Evolutionary conservation across 2,888 invertebrate species (phyloP), one percentile per base, ranked within the genome.

Genomic region (Tanypteryx hageni): DNA sequence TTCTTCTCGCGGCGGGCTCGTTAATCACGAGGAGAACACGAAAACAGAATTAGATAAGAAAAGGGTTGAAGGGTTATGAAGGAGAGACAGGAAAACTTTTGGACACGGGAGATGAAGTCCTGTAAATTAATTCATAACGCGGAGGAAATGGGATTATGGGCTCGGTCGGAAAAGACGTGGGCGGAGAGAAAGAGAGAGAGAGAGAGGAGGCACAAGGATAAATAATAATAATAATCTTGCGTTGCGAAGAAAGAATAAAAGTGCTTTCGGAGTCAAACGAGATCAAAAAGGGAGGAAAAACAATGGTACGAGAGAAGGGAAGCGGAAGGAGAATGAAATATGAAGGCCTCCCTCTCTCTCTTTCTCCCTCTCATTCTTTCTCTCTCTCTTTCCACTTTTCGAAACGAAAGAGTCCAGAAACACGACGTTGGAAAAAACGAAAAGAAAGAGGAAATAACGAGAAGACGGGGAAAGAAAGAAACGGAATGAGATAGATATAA

Each of bases 221-320:
- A 76, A 76, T 76, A 76, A 76, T 22, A 76, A 76, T 76, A 76
- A 76, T 76, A 76, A 76, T 76, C 22, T 76, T 27, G 76, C 22
- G 27, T 14, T 16, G 14, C 14, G 14, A 27, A 27, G 76, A 76
- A 76, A 76, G 27, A 2, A 76, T 9, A 11, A 76, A 76, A 76
- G 76, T 27, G 76, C 22, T 11, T n/a, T 3, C 13, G 68, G n/a
- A n/a, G 22, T 76, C 76, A 76, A 76, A 76, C 13, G 76, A 76
- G 22, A 76, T 76, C 22, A 76, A 76, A 76, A 27, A 10, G 76
- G 22, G 10, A 0, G 76, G 76, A 76, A 22, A 22, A 76, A 76
- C 27, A 27, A 27, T 0, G 14, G 68, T 1, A 22, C 8, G 22
- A 68, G 22, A 22, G 22, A 22, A n/a, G n/a, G 11, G 64, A 76